Conservation (phyloP, 2,888 invertebrate species). For the Anthrax anthrax region DNA sequence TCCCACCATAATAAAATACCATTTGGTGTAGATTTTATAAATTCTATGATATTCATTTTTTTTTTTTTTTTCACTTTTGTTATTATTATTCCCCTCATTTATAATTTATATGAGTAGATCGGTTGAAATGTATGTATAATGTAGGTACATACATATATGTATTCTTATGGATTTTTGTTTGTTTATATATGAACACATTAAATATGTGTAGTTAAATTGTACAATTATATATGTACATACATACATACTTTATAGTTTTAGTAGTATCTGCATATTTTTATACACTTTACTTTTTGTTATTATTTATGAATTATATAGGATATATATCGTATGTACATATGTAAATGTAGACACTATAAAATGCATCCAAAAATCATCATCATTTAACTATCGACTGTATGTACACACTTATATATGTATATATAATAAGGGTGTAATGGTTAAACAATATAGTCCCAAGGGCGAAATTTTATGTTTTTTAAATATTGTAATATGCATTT, state of each 20-base stretch:
- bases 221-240: too few species aligned
- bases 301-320: too few species aligned
- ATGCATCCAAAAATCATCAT: conserved; percentile 33
- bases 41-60: neutral
- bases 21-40: conserved; percentile 7
- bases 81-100: too few species aligned
- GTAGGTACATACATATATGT: neutral
- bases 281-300: too few species aligned
- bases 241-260: too few species aligned
- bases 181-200: too few species aligned
- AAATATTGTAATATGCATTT: conserved; percentile 7
- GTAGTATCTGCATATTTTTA: too few species aligned
- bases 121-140: neutral
- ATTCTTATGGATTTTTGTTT: too few species aligned
- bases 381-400: conserved; percentile 10
- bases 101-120: too few species aligned
- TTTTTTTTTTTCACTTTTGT: neutral
- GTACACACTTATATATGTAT: too few species aligned
- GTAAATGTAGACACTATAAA: too few species aligned
- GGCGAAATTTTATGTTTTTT: conserved; percentile 19
- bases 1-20: conserved; percentile 11
- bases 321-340: neutral
- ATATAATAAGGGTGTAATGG: conserved; percentile 37
- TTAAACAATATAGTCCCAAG: conserved; percentile 34
- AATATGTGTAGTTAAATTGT: too few species aligned